Base-by-base conservation (phyloP, 2,113 vertebrate species). In the Noturus placidus region DNA sequence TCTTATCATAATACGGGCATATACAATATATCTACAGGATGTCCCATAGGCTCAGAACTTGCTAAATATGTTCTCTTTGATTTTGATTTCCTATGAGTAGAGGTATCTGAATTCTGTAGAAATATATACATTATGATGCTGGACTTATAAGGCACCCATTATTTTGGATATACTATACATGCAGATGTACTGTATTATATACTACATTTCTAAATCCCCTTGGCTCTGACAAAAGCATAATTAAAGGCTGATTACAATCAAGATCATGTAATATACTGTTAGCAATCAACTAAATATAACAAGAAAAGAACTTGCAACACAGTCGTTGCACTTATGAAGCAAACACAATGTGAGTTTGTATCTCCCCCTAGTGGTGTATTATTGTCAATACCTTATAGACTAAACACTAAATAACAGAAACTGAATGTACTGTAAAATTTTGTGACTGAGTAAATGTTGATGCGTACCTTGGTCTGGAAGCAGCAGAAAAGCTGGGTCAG, bases 401-500 rank as follows among this genome's bases (percentile, higher is more conserved):
- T 50, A 30, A 78, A 52, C 14, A 14, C 13, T 3, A 50, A 22
- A 22, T n/a, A 8, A 25, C n/a, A 30, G 13, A 4, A 54, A 19
- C 42, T 7, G 22, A 54, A 17, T 30, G 27, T 46, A 46, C 42
- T 46, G 42, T 9, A 19, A 54, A 79, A 54, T 27, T 9, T 11
- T 50, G 42, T 25, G 1, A 76, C 19, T 54, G 19, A 57, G 82
- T 27, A 50, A 50, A 50, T 9, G 9, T 9, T 6, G 10, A 15
- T 22, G 7, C 72, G 84, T 82, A 90, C 89, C 87, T 91, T 97
- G 3, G 97, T 99, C 94, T 99, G 98, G 95, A 99, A 98, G 96
- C 98, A 99, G 96, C 97, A 99, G 91, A 96, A 99, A 70, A 99
- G 97, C 92, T 99, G 98, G 2, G 98, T 99, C 90, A 99, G 95